phyloP scores from a whole-genome alignment of 2,113 vertebrate genomes.

The Equus przewalskii region DNA sequence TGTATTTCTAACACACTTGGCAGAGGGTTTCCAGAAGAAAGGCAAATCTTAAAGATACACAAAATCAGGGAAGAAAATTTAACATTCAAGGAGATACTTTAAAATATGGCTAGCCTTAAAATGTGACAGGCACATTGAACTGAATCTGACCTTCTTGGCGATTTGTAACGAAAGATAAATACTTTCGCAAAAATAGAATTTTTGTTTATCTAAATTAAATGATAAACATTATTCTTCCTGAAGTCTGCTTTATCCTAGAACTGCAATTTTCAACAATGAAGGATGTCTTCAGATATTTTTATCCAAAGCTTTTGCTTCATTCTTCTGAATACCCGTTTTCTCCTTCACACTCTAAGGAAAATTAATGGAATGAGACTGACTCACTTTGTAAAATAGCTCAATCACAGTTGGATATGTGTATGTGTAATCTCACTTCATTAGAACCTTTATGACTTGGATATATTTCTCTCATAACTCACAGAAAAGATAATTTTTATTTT shows the following conservation, averaged over 20 bases:
- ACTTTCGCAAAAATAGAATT: slow-evolving; percentile 63
- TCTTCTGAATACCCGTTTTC: slow-evolving; percentile 11
- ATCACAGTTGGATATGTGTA: not conserved
- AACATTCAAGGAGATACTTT: slow-evolving; percentile 49
- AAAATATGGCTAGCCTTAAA: slow-evolving; percentile 63
- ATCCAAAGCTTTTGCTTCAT: not conserved
- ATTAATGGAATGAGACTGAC: slow-evolving; percentile 35
- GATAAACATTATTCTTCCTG: slow-evolving; percentile 66
- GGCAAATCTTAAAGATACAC: slow-evolving; percentile 13
- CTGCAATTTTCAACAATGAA: slow-evolving; percentile 62
- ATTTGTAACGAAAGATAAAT: slow-evolving; percentile 68
- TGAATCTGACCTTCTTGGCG: slow-evolving; percentile 71
- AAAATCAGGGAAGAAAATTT: slow-evolving; percentile 50
- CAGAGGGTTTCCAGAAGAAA: slow-evolving; percentile 30
- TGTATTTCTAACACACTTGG: slow-evolving; percentile 28
- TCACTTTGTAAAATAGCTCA: slow-evolving; percentile 8
- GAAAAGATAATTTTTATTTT: slow-evolving; percentile 41
- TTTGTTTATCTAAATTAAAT: slow-evolving; percentile 72
- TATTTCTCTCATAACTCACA: slow-evolving; percentile 10
- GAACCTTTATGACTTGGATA: slow-evolving; percentile 50
- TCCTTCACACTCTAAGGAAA: slow-evolving; percentile 44
- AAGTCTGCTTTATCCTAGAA: slow-evolving; percentile 30
- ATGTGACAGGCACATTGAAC: slow-evolving; percentile 46
- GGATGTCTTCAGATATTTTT: slow-evolving; percentile 60
- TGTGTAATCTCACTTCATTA: not conserved